A percentile compares a stretch with the other conserved stretches of the same genome.
Evolutionary conservation across 2,888 invertebrate species (phyloP).

Genomic region (Antheraea assamensis): DNA sequence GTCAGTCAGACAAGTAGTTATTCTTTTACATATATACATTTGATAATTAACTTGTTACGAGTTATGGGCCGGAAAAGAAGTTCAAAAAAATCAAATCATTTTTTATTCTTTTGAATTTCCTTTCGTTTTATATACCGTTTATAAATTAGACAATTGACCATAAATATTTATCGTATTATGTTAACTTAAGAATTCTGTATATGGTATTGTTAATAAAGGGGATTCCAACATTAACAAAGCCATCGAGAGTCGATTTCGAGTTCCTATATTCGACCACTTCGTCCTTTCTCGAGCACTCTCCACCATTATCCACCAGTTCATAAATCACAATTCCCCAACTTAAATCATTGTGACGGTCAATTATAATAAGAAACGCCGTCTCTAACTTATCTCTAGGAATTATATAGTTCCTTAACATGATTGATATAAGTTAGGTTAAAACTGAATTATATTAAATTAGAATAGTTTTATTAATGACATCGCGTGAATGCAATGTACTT

Average conservation of each 20-base stretch:
- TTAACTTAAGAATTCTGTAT: not conserved
- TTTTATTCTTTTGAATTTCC: no score
- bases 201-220: conserved; percentile 6
- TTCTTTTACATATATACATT: no score
- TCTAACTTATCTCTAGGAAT: conserved; percentile 25
- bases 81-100: no score
- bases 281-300: conserved; percentile 22
- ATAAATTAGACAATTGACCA: not conserved
- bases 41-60: no score
- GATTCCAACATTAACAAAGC: conserved; percentile 14
- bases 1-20: no score
- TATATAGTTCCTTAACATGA: conserved; percentile 22
- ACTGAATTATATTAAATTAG: not conserved
- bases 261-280: conserved; percentile 18
- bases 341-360: conserved; percentile 33
- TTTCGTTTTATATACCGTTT: not conserved
- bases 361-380: conserved; percentile 28
- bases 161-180: not conserved
- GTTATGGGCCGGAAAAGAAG: no score
- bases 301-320: conserved; percentile 24
- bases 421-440: not conserved
- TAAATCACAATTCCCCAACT: conserved; percentile 27
- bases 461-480: no score
- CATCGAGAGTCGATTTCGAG: conserved; percentile 15
- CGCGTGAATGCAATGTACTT: no score